phyloP scores from a whole-genome alignment of 2,888 invertebrate genomes.

The Euclidia mi region DNA sequence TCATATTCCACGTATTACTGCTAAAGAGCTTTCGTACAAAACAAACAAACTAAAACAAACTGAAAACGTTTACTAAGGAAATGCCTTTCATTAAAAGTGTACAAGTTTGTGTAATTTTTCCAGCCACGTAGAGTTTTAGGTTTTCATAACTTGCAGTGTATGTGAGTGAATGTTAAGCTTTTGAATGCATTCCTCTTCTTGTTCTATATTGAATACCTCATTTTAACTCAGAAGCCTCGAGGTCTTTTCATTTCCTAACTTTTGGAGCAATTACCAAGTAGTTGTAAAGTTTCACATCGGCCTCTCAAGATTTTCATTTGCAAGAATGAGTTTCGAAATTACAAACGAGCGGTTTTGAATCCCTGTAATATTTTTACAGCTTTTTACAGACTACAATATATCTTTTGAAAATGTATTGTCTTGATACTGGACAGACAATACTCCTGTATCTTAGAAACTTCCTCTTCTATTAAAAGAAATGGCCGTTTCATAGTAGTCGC shows the following conservation, averaged over 20 bases:
- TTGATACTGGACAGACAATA: constrained; percentile 8
- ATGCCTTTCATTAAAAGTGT: too few species aligned
- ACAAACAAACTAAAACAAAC: too few species aligned
- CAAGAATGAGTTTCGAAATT: constrained; percentile 75
- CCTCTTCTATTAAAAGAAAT: constrained; percentile 14
- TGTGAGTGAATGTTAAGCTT: constrained; percentile 26
- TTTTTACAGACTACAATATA: constrained; percentile 13
- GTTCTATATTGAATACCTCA: constrained; percentile 68
- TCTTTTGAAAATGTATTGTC: constrained; percentile 10
- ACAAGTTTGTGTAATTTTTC: too few species aligned
- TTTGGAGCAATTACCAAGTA: constrained; percentile 84
- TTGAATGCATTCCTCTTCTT: constrained; percentile 57
- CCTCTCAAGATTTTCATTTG: constrained; percentile 75
- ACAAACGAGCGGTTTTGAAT: constrained; percentile 64
- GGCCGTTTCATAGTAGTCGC: constrained; percentile 18
- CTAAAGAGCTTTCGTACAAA: too few species aligned
- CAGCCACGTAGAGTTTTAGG: background rate
- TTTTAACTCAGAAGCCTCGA: constrained; percentile 67
- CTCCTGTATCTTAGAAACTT: background rate
- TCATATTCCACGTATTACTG: too few species aligned
- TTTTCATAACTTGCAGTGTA: constrained; percentile 12
- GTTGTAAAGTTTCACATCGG: constrained; percentile 78
- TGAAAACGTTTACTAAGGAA: too few species aligned
- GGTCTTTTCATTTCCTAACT: constrained; percentile 77
- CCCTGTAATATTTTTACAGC: constrained; percentile 26